These are phyloP conservation scores for Pteronura brasiliensis DNA, from an alignment of 2,113 vertebrate genomes.

Conservation along the genomic window DNA sequence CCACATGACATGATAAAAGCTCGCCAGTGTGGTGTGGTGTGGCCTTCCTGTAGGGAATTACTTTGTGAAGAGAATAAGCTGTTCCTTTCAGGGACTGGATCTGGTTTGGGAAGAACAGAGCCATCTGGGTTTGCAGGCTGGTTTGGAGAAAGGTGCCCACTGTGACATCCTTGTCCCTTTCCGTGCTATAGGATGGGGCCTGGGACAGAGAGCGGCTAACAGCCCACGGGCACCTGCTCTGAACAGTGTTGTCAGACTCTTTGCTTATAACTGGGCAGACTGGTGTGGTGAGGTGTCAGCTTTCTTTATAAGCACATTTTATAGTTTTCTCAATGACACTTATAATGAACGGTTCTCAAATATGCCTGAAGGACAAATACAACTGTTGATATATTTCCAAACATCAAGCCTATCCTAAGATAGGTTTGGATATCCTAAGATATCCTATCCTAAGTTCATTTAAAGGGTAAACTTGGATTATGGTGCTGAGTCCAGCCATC, in stretches of 20 bases:
- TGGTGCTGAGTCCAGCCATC: background rate
- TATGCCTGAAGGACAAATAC: constrained; percentile 12
- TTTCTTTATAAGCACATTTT: constrained; percentile 22
- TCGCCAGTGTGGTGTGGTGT: background rate
- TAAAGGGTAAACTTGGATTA: background rate
- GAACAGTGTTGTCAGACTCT: background rate
- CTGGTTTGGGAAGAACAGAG: background rate
- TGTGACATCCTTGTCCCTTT: background rate
- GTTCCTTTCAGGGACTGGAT: background rate
- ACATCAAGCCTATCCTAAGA: background rate
- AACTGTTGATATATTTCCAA: background rate
- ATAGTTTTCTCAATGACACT: constrained; percentile 20
- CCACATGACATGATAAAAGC: background rate
- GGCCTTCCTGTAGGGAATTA: background rate
- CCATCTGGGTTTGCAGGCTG: background rate
- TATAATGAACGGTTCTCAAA: background rate
- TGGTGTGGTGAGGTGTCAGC: constrained; percentile 20
- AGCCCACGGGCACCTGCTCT: background rate
- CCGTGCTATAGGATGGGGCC: background rate
- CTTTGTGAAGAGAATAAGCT: background rate
- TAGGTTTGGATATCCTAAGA: no score
- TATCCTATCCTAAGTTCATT: no score
- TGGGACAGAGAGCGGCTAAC: background rate
- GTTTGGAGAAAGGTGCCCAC: background rate
- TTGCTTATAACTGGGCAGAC: constrained; percentile 6